phyloP scores from a whole-genome alignment of 2,888 invertebrate genomes.

The Lacanobia oleracea region DNA sequence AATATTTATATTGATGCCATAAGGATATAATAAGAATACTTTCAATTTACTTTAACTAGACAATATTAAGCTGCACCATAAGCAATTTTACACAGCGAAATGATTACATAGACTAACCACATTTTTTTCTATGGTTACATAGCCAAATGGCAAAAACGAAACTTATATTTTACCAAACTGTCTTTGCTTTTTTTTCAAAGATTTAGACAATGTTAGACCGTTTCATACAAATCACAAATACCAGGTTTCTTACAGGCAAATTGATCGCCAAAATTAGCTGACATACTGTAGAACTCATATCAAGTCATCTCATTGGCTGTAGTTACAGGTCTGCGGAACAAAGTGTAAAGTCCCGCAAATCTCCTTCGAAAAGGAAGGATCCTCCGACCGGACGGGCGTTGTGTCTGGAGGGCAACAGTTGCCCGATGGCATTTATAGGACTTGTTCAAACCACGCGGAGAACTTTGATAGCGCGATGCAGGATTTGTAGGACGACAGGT shows the following conservation, averaged over 20 bases:
- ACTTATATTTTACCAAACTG: neutral
- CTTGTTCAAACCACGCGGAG: too few species aligned
- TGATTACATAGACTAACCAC: constrained; percentile 15
- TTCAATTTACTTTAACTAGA: constrained; percentile 34
- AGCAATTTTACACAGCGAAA: constrained; percentile 50
- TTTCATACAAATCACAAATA: neutral
- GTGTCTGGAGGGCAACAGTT: too few species aligned
- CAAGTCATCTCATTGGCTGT: neutral
- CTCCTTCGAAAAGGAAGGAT: too few species aligned
- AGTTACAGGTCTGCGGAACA: too few species aligned
- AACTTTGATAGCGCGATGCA: too few species aligned
- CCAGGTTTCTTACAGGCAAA: neutral
- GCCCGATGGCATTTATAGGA: too few species aligned
- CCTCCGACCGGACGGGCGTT: too few species aligned
- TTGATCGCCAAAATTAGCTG: neutral
- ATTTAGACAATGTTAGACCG: constrained; percentile 29
- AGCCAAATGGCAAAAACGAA: neutral
- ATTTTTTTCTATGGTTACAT: neutral
- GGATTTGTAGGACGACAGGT: too few species aligned
- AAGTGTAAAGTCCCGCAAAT: too few species aligned
- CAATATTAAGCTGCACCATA: constrained; percentile 39
- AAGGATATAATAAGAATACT: constrained; percentile 28
- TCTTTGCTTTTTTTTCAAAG: neutral
- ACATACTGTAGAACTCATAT: neutral
- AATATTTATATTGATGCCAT: constrained; percentile 23